Conservation (phyloP, 2,888 invertebrate genomes). For the Agapetus fuscipes region DNA sequence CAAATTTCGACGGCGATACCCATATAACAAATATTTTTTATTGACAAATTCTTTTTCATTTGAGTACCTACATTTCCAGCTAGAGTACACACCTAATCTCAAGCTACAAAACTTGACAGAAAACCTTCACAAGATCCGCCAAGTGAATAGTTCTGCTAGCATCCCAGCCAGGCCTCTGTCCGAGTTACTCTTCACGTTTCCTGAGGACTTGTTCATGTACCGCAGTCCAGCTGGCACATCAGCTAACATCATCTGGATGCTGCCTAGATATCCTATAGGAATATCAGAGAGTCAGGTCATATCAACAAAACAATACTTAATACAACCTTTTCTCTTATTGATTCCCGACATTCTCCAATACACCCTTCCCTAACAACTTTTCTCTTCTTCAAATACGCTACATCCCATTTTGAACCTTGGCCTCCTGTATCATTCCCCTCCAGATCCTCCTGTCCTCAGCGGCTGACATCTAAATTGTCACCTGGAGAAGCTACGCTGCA, state of each 20-base stretch:
- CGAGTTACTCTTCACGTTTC: constrained; percentile 45
- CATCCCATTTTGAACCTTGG: no score
- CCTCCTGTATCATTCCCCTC: no score
- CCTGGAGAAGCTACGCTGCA: no score
- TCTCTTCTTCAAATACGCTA: no score
- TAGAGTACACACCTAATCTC: constrained; percentile 38
- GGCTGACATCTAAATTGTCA: no score
- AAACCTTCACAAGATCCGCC: constrained; percentile 36
- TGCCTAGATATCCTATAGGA: constrained; percentile 47
- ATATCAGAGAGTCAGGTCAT: constrained; percentile 50
- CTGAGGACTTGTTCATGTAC: constrained; percentile 54
- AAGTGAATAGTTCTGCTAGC: constrained; percentile 33
- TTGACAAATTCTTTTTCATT: neutral
- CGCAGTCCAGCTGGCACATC: constrained; percentile 47
- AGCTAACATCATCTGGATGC: constrained; percentile 49
- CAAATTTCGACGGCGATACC: no score
- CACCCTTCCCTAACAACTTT: no score
- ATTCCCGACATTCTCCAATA: no score
- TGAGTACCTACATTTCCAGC: neutral
- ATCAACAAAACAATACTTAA: neutral
- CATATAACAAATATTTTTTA: no score
- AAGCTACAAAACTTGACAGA: constrained; percentile 33
- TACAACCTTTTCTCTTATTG: neutral
- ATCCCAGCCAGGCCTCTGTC: constrained; percentile 31
- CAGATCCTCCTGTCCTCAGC: no score